Percentiles rank a stretch among this genome's conserved stretches.
These are phyloP conservation scores for Lamellibrachia columna DNA, from an alignment of 2,888 invertebrate species.

Conservation along the genomic window DNA sequence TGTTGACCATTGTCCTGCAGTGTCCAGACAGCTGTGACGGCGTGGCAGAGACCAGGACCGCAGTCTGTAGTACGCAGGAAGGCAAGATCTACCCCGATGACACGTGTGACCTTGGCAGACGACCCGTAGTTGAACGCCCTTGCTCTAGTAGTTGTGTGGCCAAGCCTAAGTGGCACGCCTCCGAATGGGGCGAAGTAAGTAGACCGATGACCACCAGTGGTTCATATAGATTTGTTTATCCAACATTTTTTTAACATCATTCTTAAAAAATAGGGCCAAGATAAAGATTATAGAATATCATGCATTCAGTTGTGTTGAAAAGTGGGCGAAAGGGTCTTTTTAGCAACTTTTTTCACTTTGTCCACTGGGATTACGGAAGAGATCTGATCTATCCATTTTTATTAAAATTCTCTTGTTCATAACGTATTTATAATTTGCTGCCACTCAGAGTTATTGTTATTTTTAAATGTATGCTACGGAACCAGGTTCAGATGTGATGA, in stretches of 20 bases:
- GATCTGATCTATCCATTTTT: too few species aligned
- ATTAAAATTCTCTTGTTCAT: too few species aligned
- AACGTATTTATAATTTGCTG: too few species aligned
- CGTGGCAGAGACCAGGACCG: constrained; percentile 38
- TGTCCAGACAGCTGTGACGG: constrained; percentile 32
- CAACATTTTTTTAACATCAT: neutral
- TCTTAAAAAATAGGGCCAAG: neutral
- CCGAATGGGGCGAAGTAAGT: constrained; percentile 89
- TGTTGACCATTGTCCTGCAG: constrained; percentile 23
- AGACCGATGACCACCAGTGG: neutral
- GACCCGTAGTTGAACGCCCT: constrained; percentile 29
- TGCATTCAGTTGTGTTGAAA: too few species aligned
- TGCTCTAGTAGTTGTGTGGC: constrained; percentile 29
- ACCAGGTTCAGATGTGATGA: constrained; percentile 14
- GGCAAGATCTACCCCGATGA: constrained; percentile 33
- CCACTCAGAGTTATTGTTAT: neutral
- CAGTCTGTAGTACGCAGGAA: constrained; percentile 37
- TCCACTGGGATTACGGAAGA: too few species aligned
- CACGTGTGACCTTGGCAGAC: constrained; percentile 35
- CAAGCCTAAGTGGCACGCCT: constrained; percentile 64
- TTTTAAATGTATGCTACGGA: neutral
- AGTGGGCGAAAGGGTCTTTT: too few species aligned
- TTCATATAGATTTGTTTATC: neutral
- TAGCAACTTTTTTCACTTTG: too few species aligned
- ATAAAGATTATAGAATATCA: neutral